Percentiles rank a stretch among this genome's conserved stretches.
phyloP scores from a whole-genome alignment of 1,140 invertebrate species.

The Cyclargus thomasi region DNA sequence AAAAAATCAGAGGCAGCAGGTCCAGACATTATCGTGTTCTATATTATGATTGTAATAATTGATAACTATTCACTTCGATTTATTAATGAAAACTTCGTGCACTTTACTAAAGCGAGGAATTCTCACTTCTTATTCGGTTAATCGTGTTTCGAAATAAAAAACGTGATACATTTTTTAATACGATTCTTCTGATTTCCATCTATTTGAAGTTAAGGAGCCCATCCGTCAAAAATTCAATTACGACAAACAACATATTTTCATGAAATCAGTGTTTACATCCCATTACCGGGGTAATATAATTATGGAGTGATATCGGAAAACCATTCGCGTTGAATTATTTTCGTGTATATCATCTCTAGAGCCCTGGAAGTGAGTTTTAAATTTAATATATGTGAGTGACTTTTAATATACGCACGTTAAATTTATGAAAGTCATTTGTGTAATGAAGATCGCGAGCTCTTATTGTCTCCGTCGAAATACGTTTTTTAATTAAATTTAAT shows the following conservation, averaged over 20 bases:
- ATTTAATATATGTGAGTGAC: not conserved
- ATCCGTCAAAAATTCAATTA: not conserved
- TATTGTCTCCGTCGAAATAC: not conserved
- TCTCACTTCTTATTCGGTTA: too few relatives aligned
- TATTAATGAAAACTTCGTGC: too few relatives aligned
- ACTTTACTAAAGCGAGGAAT: too few relatives aligned
- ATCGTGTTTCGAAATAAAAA: too few relatives aligned
- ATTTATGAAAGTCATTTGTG: constrained; percentile 6
- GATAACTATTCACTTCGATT: too few relatives aligned
- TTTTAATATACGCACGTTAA: not conserved
- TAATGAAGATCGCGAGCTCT: not conserved
- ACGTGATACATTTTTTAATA: too few relatives aligned
- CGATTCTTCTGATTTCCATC: too few relatives aligned
- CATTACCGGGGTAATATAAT: not conserved
- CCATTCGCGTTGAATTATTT: constrained; percentile 4
- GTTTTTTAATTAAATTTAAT: not conserved
- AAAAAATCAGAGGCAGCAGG: too few relatives aligned
- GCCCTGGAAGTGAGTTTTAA: not conserved
- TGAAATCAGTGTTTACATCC: not conserved
- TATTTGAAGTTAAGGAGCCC: not conserved
- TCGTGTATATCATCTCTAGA: constrained; percentile 8
- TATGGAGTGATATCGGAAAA: not conserved
- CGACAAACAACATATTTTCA: not conserved
- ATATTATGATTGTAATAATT: too few relatives aligned
- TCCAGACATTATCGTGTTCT: too few relatives aligned